These are phyloP conservation scores for Spermophilus dauricus DNA, from an alignment of 2,113 vertebrate genomes.

Conservation along the genomic window DNA sequence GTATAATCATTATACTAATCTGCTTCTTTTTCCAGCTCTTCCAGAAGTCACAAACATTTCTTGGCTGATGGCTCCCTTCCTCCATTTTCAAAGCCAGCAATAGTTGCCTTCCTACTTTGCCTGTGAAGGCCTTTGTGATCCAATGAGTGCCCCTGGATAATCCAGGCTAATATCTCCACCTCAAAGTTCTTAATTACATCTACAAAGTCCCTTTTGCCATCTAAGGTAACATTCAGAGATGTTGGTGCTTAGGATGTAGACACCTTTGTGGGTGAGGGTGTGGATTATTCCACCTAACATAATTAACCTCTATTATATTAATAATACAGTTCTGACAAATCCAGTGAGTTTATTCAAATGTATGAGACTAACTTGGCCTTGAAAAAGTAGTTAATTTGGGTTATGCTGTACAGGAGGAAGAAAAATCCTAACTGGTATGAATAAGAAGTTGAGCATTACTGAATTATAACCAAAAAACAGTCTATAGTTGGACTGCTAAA, in stretches of 20 bases:
- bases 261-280: not conserved
- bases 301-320: not conserved
- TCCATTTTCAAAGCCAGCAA: conserved; percentile 7
- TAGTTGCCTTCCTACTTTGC: not conserved
- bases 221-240: not conserved
- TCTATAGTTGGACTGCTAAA: not conserved
- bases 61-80: not conserved
- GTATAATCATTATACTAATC: not conserved
- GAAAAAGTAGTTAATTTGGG: not conserved
- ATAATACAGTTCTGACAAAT: not conserved
- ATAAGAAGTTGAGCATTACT: not conserved
- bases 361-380: not conserved
- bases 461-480: not conserved
- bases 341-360: not conserved
- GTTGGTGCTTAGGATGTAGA: not conserved
- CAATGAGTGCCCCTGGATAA: not conserved
- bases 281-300: not conserved
- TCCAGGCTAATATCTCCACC: not conserved
- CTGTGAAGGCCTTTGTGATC: not conserved
- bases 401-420: not conserved
- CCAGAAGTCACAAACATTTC: not conserved
- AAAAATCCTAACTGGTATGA: not conserved
- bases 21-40: conserved; percentile 1
- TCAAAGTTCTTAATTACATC: not conserved
- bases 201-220: not conserved